A percentile compares a stretch with the other conserved stretches of the same genome.
Conservation (phyloP, 2,888 invertebrate genomes). For the Octonoba sinensis region DNA sequence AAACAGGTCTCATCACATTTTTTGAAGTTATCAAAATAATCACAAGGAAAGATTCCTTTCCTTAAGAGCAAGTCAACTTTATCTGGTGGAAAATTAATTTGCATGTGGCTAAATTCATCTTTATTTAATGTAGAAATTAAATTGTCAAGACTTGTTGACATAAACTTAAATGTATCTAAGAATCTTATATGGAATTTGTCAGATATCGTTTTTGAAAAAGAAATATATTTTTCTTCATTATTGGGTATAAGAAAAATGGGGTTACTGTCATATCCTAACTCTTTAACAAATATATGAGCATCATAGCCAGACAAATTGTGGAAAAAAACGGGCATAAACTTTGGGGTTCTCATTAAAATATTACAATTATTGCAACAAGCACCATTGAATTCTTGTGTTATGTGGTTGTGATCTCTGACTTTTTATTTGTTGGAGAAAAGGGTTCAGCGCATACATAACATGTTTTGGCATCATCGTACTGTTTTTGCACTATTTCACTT, state of each 20-base stretch:
- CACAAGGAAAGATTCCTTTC: not conserved
- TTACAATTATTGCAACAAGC: no score
- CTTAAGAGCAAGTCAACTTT: not conserved
- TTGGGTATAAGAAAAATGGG: not conserved
- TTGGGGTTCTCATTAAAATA: not conserved
- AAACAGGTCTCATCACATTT: not conserved
- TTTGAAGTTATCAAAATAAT: not conserved
- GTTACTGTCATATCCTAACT: not conserved
- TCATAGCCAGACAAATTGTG: not conserved
- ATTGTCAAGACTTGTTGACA: not conserved
- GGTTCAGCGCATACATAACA: no score
- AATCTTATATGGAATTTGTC: not conserved
- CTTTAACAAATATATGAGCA: not conserved
- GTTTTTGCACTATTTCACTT: no score
- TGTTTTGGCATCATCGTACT: no score
- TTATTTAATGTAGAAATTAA: not conserved
- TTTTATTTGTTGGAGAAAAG: no score
- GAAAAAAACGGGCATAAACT: not conserved
- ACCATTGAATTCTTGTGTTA: no score
- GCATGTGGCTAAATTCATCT: not conserved
- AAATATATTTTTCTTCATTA: conserved; percentile 1
- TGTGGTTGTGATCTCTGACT: no score
- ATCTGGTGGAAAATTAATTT: not conserved
- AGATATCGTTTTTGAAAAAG: not conserved
- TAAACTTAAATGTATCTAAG: not conserved